Base-by-base conservation (phyloP, 1,140 invertebrate species). In the Amphibalanus amphitrite region DNA sequence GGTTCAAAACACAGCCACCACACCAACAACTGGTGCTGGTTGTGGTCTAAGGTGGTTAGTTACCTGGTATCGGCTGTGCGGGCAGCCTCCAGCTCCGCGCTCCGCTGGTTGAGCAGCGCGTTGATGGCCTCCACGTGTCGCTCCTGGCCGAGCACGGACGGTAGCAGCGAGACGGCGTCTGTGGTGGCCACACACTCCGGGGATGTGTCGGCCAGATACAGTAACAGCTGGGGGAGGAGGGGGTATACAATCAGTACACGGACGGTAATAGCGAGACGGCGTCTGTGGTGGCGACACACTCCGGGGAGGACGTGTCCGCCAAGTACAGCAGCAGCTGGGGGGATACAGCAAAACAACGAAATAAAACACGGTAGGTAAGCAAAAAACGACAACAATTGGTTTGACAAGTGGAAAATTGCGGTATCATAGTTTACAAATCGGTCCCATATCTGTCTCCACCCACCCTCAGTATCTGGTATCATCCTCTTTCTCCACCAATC, bases 191-290 rank as follows among this genome's bases (percentile, higher is more conserved):
- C 82, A 77, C 93, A 95, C 81, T 97, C 95, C 0, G 93, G 90
- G 79, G 93, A 96, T 0, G 91, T 93, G 78, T 92, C 85, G 0
- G 91, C 93, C 76, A 98, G 89, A 79, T 95, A 95, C 75, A 90
- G 88, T 47, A 98, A 80, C 73, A 95, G 82, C 90, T 93, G 77
- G 3, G 80, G 79, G 4, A 15, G 33, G n/a, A n/a, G n/a, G n/a
- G n/a, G n/a, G n/a, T n/a, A n/a, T n/a, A n/a, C n/a, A n/a, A n/a
- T n/a, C n/a, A n/a, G n/a, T n/a, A 0, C 88, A 87, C 69, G 88
- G 84, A 71, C 74, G 13, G 76, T 69, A 28, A 86, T 86, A 1
- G n/a, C n/a, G n/a, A n/a, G n/a, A n/a, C n/a, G n/a, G n/a, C n/a
- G n/a, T n/a, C n/a, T n/a, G n/a, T n/a, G 76, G 85, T 86, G 71